Evolutionary conservation across 2,888 invertebrate genomes (phyloP).

Genomic region (Ptilodon capucinus): DNA sequence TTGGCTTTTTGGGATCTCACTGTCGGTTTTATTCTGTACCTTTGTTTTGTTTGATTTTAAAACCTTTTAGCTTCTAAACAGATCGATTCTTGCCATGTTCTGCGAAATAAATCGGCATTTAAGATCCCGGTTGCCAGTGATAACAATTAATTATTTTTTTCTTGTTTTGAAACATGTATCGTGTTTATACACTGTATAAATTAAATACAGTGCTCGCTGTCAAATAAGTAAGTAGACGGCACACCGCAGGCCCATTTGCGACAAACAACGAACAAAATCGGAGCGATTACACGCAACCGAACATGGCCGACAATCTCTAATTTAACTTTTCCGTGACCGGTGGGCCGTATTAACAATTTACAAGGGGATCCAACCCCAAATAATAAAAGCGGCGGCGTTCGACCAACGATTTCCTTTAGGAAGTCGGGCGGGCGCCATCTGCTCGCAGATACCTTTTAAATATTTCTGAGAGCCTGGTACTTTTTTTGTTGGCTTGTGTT

Average conservation of each 20-base stretch:
- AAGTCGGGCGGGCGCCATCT: constrained; percentile 47
- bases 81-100: neutral
- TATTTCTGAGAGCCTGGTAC: constrained; percentile 51
- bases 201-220: constrained; percentile 8
- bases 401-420: constrained; percentile 60
- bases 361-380: constrained; percentile 67
- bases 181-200: neutral
- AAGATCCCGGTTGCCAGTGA: neutral
- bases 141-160: too few species aligned
- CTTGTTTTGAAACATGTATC: neutral
- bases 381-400: constrained; percentile 63
- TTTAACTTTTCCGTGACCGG: constrained; percentile 72
- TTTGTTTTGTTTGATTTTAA: neutral
- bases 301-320: constrained; percentile 59
- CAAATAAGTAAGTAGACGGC: constrained; percentile 25
- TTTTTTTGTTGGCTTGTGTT: constrained; percentile 24
- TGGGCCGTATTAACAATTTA: constrained; percentile 60
- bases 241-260: constrained; percentile 43
- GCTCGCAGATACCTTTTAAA: constrained; percentile 49
- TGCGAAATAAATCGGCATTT: neutral
- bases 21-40: neutral
- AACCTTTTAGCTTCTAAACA: neutral
- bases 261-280: constrained; percentile 51
- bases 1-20: neutral
- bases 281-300: constrained; percentile 55